Evolutionary conservation across 2,797 vertebrate species (phyloP).

Genomic region (Eleutherodactylus coqui): DNA sequence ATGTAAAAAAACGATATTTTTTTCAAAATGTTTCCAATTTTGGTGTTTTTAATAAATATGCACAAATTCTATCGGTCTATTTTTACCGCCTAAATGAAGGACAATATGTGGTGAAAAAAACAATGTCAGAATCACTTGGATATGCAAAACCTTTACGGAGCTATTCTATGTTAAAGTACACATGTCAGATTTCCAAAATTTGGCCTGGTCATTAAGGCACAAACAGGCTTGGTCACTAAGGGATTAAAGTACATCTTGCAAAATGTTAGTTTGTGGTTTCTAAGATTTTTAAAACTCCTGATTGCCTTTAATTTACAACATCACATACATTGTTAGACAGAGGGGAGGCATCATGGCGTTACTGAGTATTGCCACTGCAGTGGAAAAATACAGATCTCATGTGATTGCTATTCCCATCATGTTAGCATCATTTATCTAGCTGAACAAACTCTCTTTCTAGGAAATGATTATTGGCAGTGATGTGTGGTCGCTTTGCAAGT

Average conservation of each 20-base stretch:
- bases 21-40: too few species aligned
- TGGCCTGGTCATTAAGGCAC: too few species aligned
- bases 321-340: background rate
- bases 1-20: too few species aligned
- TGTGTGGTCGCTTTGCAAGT: conserved; percentile 19
- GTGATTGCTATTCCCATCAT: conserved; percentile 29
- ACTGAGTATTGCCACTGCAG: background rate
- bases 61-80: too few species aligned
- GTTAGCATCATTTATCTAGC: conserved; percentile 32
- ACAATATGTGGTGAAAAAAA: too few species aligned
- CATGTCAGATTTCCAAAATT: too few species aligned
- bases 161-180: too few species aligned
- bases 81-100: too few species aligned
- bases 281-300: background rate
- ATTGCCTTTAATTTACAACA: background rate
- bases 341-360: background rate
- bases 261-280: background rate
- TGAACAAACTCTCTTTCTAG: conserved; percentile 57
- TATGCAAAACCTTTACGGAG: too few species aligned
- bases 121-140: too few species aligned
- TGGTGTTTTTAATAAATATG: too few species aligned
- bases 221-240: too few species aligned
- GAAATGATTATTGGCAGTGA: conserved; percentile 50
- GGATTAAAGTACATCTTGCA: background rate
- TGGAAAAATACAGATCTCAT: conserved; percentile 53